A percentile compares a stretch with the other conserved stretches of the same genome.
phyloP scores from a whole-genome alignment of 2,888 invertebrate species.

The Pristionchus japonicus region DNA sequence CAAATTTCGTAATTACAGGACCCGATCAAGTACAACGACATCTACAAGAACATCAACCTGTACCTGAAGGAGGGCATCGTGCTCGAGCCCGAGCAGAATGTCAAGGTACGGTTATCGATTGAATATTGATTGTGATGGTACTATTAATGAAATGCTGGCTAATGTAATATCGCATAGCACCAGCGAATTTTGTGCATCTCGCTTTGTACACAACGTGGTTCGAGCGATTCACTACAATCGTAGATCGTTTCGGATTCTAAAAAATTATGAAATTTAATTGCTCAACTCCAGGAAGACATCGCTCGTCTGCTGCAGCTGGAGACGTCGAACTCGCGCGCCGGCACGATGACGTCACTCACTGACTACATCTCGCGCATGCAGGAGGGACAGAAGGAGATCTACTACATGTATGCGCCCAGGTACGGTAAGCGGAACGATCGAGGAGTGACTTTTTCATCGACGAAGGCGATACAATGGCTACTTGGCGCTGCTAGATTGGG shows the following conservation, averaged over 20 bases:
- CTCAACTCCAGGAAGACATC: constrained; percentile 87
- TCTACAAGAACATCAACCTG: constrained; percentile 91
- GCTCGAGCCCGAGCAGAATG: constrained; percentile 84
- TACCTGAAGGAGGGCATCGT: constrained; percentile 97
- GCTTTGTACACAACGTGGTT: no score
- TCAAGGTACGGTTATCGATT: constrained; percentile 81
- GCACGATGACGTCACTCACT: constrained; percentile 80
- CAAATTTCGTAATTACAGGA: constrained; percentile 78
- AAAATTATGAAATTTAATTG: no score
- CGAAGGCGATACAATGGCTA: no score
- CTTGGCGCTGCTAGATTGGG: background rate
- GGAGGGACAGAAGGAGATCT: constrained; percentile 88
- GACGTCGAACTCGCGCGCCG: constrained; percentile 82
- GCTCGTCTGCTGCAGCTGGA: constrained; percentile 91
- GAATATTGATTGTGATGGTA: background rate
- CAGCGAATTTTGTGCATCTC: no score
- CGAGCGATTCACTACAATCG: no score
- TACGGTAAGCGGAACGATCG: constrained; percentile 76
- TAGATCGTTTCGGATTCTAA: no score
- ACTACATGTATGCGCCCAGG: constrained; percentile 93
- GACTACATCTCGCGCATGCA: constrained; percentile 87
- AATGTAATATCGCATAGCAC: no score
- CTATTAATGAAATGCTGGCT: no score
- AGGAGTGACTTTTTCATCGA: no score
- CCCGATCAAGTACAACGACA: constrained; percentile 85